A percentile compares a stretch with the other conserved stretches of the same genome.
Evolutionary conservation across 2,797 vertebrate genomes (phyloP).

Genomic region (Coregonus suidteri): DNA sequence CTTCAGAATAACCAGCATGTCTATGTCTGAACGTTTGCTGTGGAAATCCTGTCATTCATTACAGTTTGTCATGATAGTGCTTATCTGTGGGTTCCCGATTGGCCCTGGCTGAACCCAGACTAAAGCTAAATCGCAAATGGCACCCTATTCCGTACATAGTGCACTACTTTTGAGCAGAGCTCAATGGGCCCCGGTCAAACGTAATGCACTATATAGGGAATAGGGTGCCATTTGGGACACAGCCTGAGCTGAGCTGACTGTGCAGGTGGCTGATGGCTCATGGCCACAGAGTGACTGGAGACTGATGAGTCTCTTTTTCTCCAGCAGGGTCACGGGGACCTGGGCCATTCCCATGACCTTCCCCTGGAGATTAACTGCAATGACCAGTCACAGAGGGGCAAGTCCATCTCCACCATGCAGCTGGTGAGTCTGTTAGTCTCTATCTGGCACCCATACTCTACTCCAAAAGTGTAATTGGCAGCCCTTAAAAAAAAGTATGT

Average conservation of each 20-base stretch:
- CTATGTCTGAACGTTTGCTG: neutral
- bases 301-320: conserved; percentile 43
- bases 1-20: conserved; percentile 5
- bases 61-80: neutral
- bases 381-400: conserved; percentile 79
- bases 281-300: conserved; percentile 48
- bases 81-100: neutral
- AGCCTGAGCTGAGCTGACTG: neutral
- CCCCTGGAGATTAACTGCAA: conserved; percentile 78
- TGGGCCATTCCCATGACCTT: conserved; percentile 77
- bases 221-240: neutral
- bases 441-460: conserved; percentile 1
- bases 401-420: conserved; percentile 87
- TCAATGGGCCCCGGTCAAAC: too few species aligned
- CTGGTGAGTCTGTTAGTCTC: conserved; percentile 78
- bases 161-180: too few species aligned
- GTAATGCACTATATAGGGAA: too few species aligned
- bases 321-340: conserved; percentile 71
- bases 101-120: neutral
- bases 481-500: neutral
- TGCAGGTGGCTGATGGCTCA: conserved; percentile 12
- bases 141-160: too few species aligned
- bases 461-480: neutral
- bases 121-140: too few species aligned
- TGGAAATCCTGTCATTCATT: conserved; percentile 31